Evolutionary conservation across 2,888 invertebrate species (phyloP), one percentile per base, ranked within the genome.

Genomic region (Augochlorella aurata): DNA sequence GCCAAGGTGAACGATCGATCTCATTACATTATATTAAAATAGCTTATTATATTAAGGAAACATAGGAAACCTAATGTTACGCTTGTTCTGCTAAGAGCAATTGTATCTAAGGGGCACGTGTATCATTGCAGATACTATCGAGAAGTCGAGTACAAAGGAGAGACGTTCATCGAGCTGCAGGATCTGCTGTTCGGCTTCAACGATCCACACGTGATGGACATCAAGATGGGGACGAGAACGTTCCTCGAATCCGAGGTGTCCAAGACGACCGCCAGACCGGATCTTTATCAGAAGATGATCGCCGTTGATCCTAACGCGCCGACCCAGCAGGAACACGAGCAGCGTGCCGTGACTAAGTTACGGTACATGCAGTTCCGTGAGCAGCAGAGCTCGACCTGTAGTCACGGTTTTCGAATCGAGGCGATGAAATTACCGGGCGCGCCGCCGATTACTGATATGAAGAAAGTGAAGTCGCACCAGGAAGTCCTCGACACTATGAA

Each of bases 291-390:
- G 89, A 99, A 99, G 95, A 99, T 99, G 99, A 95, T 99, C 58
- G 96, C 97, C 9, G 96, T 99, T 21, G 98, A 99, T 93, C 97
- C 97, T 0, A 95, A 94, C 77, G 98, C 98, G 2, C 98, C 99
- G 38, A 98, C 97, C 9, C 94, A 95, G 72, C 96, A 97, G 79
- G 99, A 99, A 93, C 97, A 97, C 92, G 95, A 95, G 65, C 94
- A 95, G 10, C 95, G 96, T 90, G 98, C 98, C 18, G 97, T 99
- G 66, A 99, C 99, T 14, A 99, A 99, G 94, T 95, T 99, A 88
- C 96, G 99, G 58, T 99, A 99, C 94, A 99, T 99, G 99, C 96
- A 98, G 92, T 98, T 98, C 94, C 95, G 99, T 77, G 99, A 99
- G 94, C 95, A 97, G 87, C 97, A 98, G 92, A 98, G 98, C 82